Percentiles rank a stretch among this genome's conserved stretches.
These are phyloP conservation scores for Cotesia glomerata DNA, from an alignment of 1,140 invertebrate genomes.

Conservation along the genomic window DNA sequence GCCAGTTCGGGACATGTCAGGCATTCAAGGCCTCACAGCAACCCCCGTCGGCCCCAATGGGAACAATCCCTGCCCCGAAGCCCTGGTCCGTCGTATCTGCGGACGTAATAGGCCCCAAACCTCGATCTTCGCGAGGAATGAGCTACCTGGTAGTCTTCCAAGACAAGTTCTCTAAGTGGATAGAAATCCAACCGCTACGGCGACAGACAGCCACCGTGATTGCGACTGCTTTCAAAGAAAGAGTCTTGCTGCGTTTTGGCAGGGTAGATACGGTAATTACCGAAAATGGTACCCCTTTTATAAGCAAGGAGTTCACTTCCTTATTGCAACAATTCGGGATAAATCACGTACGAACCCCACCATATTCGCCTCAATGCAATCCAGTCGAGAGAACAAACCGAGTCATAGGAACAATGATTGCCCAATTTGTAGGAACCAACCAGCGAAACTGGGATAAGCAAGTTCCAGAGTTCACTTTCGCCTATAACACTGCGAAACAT, in stretches of 20 bases:
- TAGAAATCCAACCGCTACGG: constrained; percentile 30
- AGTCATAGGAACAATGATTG: constrained; percentile 24
- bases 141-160: constrained; percentile 8
- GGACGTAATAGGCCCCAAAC: background rate
- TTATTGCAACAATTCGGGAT: constrained; percentile 35
- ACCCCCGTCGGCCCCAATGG: background rate
- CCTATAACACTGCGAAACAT: constrained; percentile 28
- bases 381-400: constrained; percentile 24
- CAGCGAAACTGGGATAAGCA: constrained; percentile 47
- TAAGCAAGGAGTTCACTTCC: constrained; percentile 32
- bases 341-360: background rate
- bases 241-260: constrained; percentile 44
- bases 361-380: constrained; percentile 53
- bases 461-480: constrained; percentile 46
- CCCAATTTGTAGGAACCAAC: constrained; percentile 44
- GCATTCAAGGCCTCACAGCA: background rate
- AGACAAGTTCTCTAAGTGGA: constrained; percentile 29
- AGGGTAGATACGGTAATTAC: constrained; percentile 44
- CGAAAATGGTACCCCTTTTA: constrained; percentile 59
- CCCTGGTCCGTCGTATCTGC: background rate
- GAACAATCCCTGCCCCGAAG: background rate
- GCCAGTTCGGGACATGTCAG: constrained; percentile 19
- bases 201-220: constrained; percentile 37
- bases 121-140: background rate
- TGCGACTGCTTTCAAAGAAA: constrained; percentile 37